A percentile compares a stretch with the other conserved stretches of the same genome.
Conservation (phyloP, 2,113 vertebrate species). For the Hypocryptadius cinnamomeus region DNA sequence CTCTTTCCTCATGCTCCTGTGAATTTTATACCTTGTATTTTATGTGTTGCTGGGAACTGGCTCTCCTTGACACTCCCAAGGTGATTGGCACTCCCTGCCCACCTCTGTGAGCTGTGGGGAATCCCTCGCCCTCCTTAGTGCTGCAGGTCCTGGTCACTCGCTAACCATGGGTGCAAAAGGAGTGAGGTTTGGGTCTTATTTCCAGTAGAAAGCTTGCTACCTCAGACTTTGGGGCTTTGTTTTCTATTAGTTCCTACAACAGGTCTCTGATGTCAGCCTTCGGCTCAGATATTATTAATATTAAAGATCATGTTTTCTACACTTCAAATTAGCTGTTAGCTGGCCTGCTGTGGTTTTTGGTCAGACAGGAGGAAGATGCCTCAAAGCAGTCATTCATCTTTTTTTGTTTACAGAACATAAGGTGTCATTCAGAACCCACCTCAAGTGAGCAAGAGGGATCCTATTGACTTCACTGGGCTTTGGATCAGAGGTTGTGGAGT, state of each 20-base stretch:
- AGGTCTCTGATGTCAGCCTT: neutral
- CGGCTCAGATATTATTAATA: neutral
- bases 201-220: neutral
- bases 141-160: accelerated
- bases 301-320: neutral
- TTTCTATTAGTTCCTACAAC: neutral
- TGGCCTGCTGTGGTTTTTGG: neutral
- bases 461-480: neutral
- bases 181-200: neutral
- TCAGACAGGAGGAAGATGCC: neutral
- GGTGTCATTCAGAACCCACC: neutral
- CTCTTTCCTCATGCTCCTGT: neutral
- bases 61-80: neutral
- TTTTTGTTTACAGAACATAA: neutral
- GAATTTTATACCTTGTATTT: neutral
- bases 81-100: neutral
- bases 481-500: neutral
- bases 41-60: neutral
- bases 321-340: neutral
- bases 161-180: neutral
- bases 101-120: accelerated
- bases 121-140: neutral
- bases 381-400: neutral
- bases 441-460: neutral
- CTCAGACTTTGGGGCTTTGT: neutral